Base-by-base conservation (phyloP, 2,113 vertebrate species). In the Hyperopisus bebe region DNA sequence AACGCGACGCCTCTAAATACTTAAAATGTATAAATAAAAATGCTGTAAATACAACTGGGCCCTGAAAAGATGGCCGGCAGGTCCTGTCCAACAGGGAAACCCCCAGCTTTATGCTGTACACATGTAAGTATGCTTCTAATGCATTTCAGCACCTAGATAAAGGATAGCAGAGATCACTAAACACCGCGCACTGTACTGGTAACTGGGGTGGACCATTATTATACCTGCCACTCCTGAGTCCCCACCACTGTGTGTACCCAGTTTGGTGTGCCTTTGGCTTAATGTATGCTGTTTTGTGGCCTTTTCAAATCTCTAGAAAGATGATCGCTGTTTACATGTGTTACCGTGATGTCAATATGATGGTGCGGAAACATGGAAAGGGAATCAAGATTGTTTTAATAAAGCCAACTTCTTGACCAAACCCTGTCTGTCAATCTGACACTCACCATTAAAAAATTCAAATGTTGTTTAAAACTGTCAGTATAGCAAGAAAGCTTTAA, bases 211-310 rank as follows among this genome's bases (percentile, higher is more conserved):
- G 44, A 46, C n/a, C 48, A 10, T 55, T 5, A 31, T 55, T 46
- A 6, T 85, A 21, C 8, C 44, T 89, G 89, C 51, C 58, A 39
- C 42, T 31, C 82, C 31, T 85, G 50, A 74, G 24, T 44, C 42
- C 51, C 31, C 42, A 50, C 27, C 44, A 24, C 50, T 46, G 50
- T 84, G 58, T 58, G 50, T 85, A 62, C 47, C 82, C 10, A 46
- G 11, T n/a, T 85, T 17, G 11, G 80, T 85, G 89, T 89, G 89
- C 89, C 88, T 89, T 89, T 80, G 48, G 88, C 89, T 89, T 89
- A 39, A 42, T 31, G 89, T 89, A 17, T 58, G 77, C 89, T 55
- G 35, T 55, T 62, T 51, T 58, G 51, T 89, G 89, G 80, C 80
- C 89, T 80, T 85, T 89, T 84, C 51, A 39, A 83, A 55, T 84